These are phyloP conservation scores for Mylabris phalerata DNA, from an alignment of 1,140 invertebrate genomes.

Conservation along the genomic window DNA sequence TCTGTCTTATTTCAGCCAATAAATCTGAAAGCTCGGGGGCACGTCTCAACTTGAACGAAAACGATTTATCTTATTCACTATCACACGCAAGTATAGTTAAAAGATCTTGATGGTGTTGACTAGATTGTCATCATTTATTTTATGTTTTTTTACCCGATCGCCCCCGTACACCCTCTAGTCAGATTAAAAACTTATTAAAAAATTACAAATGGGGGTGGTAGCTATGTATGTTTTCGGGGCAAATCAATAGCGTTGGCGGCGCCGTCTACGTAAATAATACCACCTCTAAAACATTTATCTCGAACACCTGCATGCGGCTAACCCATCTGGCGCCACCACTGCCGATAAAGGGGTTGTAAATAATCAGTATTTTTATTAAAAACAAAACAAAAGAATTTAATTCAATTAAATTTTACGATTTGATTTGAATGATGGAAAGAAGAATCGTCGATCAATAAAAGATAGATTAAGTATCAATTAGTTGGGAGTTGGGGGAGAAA, in stretches of 20 bases:
- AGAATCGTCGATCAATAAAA: background rate
- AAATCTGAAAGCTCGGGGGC: slow-evolving; percentile 1
- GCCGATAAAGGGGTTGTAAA: too few relatives aligned
- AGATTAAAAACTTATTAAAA: too few relatives aligned
- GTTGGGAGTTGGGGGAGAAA: too few relatives aligned
- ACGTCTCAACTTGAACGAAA: slow-evolving; percentile 2
- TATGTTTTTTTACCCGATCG: background rate
- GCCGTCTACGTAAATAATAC: slow-evolving; percentile 23
- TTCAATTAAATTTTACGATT: too few relatives aligned
- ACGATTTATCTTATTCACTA: slow-evolving; percentile 6
- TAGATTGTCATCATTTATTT: too few relatives aligned
- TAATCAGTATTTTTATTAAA: background rate
- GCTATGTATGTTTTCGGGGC: background rate
- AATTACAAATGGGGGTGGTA: slow-evolving; percentile 6
- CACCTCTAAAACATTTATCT: slow-evolving; percentile 32
- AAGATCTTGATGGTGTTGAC: background rate
- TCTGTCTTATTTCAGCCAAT: slow-evolving; percentile 12
- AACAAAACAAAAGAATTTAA: too few relatives aligned
- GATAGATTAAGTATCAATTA: too few relatives aligned
- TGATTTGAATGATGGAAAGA: background rate
- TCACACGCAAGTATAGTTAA: background rate
- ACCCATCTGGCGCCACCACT: slow-evolving; percentile 25
- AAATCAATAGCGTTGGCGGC: slow-evolving; percentile 5
- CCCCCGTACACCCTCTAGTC: background rate
- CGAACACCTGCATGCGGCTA: slow-evolving; percentile 29